These are phyloP conservation scores for Lasioglossum leucozonium DNA, from an alignment of 2,888 invertebrate genomes.

Conservation along the genomic window DNA sequence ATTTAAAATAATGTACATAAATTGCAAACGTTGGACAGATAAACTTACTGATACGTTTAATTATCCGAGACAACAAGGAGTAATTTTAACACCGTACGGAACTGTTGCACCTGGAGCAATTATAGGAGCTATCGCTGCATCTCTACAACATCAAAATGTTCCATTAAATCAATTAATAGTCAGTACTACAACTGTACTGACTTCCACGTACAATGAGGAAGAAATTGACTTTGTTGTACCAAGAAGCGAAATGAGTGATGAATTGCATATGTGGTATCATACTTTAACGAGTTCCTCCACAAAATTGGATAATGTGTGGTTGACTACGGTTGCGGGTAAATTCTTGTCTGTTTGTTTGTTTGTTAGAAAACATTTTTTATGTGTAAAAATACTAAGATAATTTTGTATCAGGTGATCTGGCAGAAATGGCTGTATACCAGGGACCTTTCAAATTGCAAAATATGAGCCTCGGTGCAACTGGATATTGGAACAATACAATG, in stretches of 20 bases:
- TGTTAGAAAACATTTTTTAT: neutral
- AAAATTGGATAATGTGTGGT: conserved; percentile 87
- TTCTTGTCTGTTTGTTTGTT: neutral
- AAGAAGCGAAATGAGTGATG: conserved; percentile 65
- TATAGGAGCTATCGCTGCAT: conserved; percentile 87
- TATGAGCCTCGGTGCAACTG: conserved; percentile 86
- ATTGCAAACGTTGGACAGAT: conserved; percentile 47
- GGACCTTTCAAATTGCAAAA: conserved; percentile 85
- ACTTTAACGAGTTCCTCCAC: conserved; percentile 65
- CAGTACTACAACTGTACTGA: conserved; percentile 8
- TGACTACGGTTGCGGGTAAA: conserved; percentile 87
- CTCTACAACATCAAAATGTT: conserved; percentile 87
- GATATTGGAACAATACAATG: conserved; percentile 89
- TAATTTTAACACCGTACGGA: conserved; percentile 88
- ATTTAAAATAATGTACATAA: neutral
- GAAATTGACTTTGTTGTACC: conserved; percentile 74
- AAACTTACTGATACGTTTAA: conserved; percentile 82
- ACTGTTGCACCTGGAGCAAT: conserved; percentile 87
- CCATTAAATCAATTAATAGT: conserved; percentile 49
- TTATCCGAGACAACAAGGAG: conserved; percentile 89
- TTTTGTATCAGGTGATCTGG: conserved; percentile 87
- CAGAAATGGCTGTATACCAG: conserved; percentile 89
- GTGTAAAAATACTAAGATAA: neutral
- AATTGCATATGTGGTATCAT: conserved; percentile 74
- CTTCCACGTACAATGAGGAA: conserved; percentile 62